These are phyloP conservation scores for Phyllostomus hastatus DNA, from an alignment of 2,113 vertebrate genomes.

Conservation along the genomic window DNA sequence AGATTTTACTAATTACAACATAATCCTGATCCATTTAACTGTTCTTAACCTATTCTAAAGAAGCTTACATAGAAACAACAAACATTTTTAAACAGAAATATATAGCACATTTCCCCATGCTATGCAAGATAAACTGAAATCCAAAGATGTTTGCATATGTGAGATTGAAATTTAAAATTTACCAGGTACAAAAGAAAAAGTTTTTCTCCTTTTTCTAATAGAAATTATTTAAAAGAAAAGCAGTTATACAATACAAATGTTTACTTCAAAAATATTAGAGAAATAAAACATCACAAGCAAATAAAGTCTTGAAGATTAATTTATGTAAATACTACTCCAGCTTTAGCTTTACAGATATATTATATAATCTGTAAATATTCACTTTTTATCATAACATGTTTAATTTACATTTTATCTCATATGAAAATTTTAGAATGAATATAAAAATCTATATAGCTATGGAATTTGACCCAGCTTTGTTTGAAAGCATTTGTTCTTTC, in stretches of 20 bases:
- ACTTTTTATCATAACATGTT: background rate
- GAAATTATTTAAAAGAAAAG: background rate
- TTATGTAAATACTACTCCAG: background rate
- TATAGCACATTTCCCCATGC: background rate
- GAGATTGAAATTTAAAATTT: background rate
- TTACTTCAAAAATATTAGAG: background rate
- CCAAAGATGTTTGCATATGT: background rate
- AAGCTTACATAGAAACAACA: conserved; percentile 59
- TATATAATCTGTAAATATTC: background rate
- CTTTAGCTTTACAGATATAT: background rate
- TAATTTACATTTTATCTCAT: background rate
- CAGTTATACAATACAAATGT: background rate
- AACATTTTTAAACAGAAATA: conserved; percentile 50
- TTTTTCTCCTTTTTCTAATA: background rate
- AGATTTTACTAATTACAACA: conserved; percentile 76
- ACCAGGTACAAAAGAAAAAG: background rate
- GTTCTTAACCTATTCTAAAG: conserved; percentile 53
- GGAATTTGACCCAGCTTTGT: background rate
- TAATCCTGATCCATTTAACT: conserved; percentile 64
- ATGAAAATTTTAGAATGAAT: background rate
- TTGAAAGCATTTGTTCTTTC: background rate
- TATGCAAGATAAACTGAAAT: background rate
- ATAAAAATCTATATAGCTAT: background rate
- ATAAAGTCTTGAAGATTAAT: background rate
- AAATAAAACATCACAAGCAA: background rate